Evolutionary conservation across 2,797 vertebrate genomes (phyloP).

Genomic region (Huso huso): DNA sequence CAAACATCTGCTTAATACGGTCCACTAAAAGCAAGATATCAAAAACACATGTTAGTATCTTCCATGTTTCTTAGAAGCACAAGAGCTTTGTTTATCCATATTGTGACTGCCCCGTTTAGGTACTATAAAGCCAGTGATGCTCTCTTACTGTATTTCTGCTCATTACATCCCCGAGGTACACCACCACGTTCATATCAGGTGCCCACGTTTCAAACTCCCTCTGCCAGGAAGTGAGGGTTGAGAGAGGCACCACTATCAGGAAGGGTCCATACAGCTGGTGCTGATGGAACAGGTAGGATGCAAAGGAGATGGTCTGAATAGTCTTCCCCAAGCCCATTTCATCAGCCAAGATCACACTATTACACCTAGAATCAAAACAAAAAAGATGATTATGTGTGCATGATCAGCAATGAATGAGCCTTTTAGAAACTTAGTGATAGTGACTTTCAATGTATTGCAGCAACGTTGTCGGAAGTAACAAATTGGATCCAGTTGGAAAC

Average conservation of each 20-base stretch:
- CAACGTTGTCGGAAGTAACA: no score
- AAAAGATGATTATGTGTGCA: background rate
- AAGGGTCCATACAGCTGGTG: slow-evolving; percentile 95
- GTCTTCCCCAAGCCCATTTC: slow-evolving; percentile 99
- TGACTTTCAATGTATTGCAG: no score
- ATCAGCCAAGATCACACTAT: slow-evolving; percentile 95
- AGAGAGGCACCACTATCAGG: slow-evolving; percentile 89
- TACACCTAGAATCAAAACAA: slow-evolving; percentile 67
- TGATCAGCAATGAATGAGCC: no score
- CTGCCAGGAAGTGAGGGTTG: slow-evolving; percentile 97
- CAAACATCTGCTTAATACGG: background rate
- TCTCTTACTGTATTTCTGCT: slow-evolving; percentile 85
- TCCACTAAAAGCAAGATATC: no score
- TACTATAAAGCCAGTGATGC: no score
- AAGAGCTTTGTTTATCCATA: no score
- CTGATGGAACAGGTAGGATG: slow-evolving; percentile 94
- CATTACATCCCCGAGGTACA: slow-evolving; percentile 95
- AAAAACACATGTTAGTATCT: no score
- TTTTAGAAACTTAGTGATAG: no score
- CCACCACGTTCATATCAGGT: slow-evolving; percentile 90
- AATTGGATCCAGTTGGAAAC: no score
- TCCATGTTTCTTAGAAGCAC: no score
- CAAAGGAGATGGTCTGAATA: slow-evolving; percentile 98
- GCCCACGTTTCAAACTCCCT: slow-evolving; percentile 93
- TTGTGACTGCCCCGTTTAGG: no score